These are phyloP conservation scores for Antechinus flavipes DNA, from an alignment of 2,113 vertebrate genomes.

Conservation along the genomic window DNA sequence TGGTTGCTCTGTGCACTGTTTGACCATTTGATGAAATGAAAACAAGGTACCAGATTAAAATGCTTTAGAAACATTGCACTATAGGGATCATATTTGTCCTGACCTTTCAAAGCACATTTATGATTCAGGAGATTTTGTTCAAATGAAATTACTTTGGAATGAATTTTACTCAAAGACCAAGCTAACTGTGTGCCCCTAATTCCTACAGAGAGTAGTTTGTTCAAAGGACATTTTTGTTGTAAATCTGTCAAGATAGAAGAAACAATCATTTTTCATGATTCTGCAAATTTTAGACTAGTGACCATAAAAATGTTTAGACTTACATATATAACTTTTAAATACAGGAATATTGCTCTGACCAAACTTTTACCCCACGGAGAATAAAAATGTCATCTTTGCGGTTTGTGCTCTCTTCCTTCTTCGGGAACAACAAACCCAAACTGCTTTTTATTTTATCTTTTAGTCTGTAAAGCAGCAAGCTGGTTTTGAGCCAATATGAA, in stretches of 20 bases:
- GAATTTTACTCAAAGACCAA: neutral
- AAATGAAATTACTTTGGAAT: neutral
- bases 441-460: neutral
- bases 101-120: neutral
- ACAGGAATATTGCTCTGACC: neutral
- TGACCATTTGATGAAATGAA: neutral
- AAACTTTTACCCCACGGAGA: neutral
- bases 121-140: no score
- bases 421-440: neutral
- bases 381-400: conserved; percentile 10
- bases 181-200: neutral
- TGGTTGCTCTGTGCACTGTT: neutral
- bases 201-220: conserved; percentile 16
- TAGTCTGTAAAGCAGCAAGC: neutral
- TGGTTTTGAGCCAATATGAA: neutral
- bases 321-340: conserved; percentile 9
- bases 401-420: neutral
- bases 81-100: neutral
- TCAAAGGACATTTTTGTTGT: neutral
- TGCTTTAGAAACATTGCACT: neutral
- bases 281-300: neutral
- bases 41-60: neutral
- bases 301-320: neutral
- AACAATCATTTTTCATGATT: neutral
- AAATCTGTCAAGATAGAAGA: neutral